These are phyloP conservation scores for Sinocyclocheilus grahami DNA, from an alignment of 2,113 vertebrate genomes.

Conservation along the genomic window DNA sequence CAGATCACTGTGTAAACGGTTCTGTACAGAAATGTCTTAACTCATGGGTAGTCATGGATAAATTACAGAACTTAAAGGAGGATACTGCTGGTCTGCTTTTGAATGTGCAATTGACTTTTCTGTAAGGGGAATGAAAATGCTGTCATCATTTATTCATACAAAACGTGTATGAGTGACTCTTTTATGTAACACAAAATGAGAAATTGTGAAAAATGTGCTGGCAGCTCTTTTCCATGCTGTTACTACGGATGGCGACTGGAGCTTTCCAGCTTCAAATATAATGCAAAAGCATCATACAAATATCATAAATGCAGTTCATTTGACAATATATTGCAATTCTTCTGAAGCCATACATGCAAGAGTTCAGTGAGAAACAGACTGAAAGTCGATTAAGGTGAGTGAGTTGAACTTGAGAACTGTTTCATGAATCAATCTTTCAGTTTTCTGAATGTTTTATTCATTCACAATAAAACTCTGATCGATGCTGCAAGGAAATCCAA, in stretches of 20 bases:
- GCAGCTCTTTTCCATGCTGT: neutral
- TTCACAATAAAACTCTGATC: neutral
- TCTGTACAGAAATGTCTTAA: slow-evolving; percentile 3
- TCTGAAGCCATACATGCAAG: neutral
- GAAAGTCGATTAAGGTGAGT: neutral
- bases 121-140: neutral
- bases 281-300: neutral
- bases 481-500: neutral
- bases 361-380: neutral
- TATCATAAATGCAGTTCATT: neutral
- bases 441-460: neutral
- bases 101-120: neutral
- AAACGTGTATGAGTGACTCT: neutral
- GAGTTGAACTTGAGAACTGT: too few species aligned
- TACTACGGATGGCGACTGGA: neutral
- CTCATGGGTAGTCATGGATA: neutral
- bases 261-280: neutral
- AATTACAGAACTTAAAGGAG: slow-evolving; percentile 23
- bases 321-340: neutral
- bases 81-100: neutral
- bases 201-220: neutral
- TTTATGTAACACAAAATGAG: neutral
- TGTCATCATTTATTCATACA: neutral
- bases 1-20: slow-evolving; percentile 16
- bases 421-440: neutral